Conservation (phyloP, 2,888 invertebrate species). For the Minunthozetes semirufus region DNA sequence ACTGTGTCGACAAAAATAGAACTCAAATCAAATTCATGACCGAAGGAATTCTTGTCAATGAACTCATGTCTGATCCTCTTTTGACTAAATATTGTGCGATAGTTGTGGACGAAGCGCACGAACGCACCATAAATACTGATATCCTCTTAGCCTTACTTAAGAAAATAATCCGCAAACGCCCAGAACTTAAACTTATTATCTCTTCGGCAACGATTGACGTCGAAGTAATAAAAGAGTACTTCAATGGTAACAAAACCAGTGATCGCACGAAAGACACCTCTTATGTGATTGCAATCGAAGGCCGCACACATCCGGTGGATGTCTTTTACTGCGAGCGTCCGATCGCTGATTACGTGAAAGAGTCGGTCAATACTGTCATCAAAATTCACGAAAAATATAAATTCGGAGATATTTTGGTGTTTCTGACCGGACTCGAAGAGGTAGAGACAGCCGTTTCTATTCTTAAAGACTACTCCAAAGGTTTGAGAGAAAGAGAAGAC, state of each 20-base stretch:
- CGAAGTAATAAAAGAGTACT: slow-evolving; percentile 70
- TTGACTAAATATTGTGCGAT: slow-evolving; percentile 78
- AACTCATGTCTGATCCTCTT: slow-evolving; percentile 90
- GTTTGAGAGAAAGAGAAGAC: slow-evolving; percentile 38
- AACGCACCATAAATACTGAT: slow-evolving; percentile 84
- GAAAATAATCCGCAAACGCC: slow-evolving; percentile 78
- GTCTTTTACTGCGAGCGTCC: slow-evolving; percentile 55
- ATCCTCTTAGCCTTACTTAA: slow-evolving; percentile 86
- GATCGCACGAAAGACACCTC: slow-evolving; percentile 59
- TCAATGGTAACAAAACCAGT: slow-evolving; percentile 55
- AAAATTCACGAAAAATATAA: slow-evolving; percentile 69
- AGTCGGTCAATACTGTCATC: slow-evolving; percentile 75
- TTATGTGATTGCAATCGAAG: slow-evolving; percentile 76
- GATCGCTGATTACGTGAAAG: slow-evolving; percentile 50
- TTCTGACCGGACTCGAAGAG: slow-evolving; percentile 90
- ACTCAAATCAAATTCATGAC: slow-evolving; percentile 71
- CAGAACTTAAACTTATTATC: slow-evolving; percentile 72
- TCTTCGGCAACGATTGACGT: slow-evolving; percentile 96
- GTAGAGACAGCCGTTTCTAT: slow-evolving; percentile 62
- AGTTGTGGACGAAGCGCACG: slow-evolving; percentile 91
- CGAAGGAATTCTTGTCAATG: slow-evolving; percentile 85
- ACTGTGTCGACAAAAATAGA: slow-evolving; percentile 46
- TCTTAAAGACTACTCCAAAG: slow-evolving; percentile 46
- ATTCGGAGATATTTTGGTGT: slow-evolving; percentile 80
- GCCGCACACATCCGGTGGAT: slow-evolving; percentile 77